Percentiles rank a stretch among this genome's conserved stretches.
These are phyloP conservation scores for Limnephilus marmoratus DNA, from an alignment of 2,888 invertebrate species.

Conservation along the genomic window DNA sequence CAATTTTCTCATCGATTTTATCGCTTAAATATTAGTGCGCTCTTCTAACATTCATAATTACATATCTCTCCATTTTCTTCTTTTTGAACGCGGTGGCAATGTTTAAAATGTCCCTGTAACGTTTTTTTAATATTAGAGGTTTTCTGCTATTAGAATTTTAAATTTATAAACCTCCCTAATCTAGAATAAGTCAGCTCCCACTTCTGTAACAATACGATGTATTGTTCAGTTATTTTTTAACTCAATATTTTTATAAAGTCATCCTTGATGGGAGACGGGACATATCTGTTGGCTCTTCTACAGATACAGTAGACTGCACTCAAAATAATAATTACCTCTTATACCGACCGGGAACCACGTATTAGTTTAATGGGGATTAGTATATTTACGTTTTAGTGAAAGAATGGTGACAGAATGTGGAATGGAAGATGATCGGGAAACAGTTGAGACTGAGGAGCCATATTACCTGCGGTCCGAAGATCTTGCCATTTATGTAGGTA, in stretches of 20 bases:
- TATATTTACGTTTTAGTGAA: too few relatives aligned
- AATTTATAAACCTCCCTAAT: background rate
- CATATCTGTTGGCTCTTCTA: background rate
- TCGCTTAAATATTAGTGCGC: too few relatives aligned
- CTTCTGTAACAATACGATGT: too few relatives aligned
- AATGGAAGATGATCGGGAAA: background rate
- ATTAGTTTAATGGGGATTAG: too few relatives aligned
- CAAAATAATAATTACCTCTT: background rate
- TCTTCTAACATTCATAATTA: too few relatives aligned
- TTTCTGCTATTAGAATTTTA: background rate
- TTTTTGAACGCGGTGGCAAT: too few relatives aligned
- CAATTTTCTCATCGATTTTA: too few relatives aligned
- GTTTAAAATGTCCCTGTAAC: too few relatives aligned
- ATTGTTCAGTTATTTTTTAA: background rate
- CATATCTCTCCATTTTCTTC: too few relatives aligned
- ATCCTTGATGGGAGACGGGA: background rate
- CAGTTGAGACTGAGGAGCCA: background rate
- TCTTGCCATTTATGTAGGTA: background rate
- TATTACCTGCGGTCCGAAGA: background rate
- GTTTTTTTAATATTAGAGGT: background rate
- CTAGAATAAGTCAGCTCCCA: background rate
- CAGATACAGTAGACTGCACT: background rate
- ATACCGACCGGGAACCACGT: background rate
- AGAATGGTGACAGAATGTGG: background rate
- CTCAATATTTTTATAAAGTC: background rate